A percentile compares a stretch with the other conserved stretches of the same genome.
phyloP scores from a whole-genome alignment of 2,888 invertebrate species.

The Dasypogon diadema region DNA sequence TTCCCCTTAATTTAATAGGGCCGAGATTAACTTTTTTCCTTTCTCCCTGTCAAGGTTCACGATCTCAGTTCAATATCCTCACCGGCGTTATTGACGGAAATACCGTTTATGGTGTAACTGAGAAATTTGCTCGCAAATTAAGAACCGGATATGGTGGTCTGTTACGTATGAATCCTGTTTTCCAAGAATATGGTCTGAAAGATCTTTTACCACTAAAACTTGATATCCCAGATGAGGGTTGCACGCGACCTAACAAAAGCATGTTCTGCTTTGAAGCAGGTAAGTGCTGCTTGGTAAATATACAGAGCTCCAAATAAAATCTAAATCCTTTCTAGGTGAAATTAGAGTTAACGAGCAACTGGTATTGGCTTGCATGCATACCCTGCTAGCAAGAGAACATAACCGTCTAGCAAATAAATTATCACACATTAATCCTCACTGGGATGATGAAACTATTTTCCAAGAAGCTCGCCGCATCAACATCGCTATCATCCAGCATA shows the following conservation, averaged over 20 bases:
- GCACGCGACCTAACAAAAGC: slow-evolving; percentile 87
- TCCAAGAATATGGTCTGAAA: slow-evolving; percentile 87
- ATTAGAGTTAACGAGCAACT: slow-evolving; percentile 93
- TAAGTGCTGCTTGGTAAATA: slow-evolving; percentile 64
- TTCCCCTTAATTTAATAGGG: too few species aligned
- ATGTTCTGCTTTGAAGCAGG: slow-evolving; percentile 95
- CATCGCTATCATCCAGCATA: slow-evolving; percentile 88
- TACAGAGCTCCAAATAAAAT: background rate
- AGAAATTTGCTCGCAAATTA: slow-evolving; percentile 83
- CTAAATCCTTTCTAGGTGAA: slow-evolving; percentile 73
- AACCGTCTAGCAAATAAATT: slow-evolving; percentile 85
- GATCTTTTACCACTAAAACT: slow-evolving; percentile 88
- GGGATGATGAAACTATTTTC: slow-evolving; percentile 93
- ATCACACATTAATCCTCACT: slow-evolving; percentile 86
- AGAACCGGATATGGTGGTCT: slow-evolving; percentile 85
- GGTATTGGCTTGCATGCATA: slow-evolving; percentile 91
- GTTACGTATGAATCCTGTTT: slow-evolving; percentile 89
- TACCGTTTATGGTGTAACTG: slow-evolving; percentile 89
- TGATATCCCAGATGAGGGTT: slow-evolving; percentile 92
- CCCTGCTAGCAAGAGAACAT: slow-evolving; percentile 90
- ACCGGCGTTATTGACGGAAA: slow-evolving; percentile 90
- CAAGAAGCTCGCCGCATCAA: slow-evolving; percentile 88
- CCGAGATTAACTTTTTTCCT: background rate
- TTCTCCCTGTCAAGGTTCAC: slow-evolving; percentile 73
- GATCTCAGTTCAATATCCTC: slow-evolving; percentile 86